Evolutionary conservation across 2,888 invertebrate species (phyloP).

Genomic region (Trichopoda pennipes): DNA sequence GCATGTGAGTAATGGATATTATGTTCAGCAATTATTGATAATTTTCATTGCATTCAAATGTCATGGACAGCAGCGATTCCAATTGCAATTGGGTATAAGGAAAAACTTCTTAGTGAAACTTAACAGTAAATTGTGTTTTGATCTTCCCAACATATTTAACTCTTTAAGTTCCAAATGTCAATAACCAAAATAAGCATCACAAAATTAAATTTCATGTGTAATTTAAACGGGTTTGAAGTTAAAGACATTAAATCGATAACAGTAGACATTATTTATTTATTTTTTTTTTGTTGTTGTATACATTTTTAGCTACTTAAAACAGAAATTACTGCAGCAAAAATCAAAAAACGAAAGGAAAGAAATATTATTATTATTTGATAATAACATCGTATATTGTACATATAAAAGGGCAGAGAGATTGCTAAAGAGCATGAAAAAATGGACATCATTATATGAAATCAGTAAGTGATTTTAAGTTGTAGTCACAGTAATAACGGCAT

Average conservation of each 20-base stretch:
- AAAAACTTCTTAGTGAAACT: no score
- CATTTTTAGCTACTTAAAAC: not conserved
- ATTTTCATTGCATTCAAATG: no score
- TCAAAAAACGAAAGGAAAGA: not conserved
- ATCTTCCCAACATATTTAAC: no score
- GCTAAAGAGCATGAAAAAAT: conserved; percentile 30
- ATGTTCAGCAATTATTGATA: no score
- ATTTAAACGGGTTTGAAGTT: conserved; percentile 5
- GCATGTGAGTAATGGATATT: no score
- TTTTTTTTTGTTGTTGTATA: not conserved
- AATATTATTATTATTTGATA: conserved; percentile 24
- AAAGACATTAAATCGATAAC: conserved; percentile 47
- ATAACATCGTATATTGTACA: conserved; percentile 15
- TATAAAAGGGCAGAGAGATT: not conserved
- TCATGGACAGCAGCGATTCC: no score
- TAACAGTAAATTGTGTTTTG: no score
- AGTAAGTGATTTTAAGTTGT: conserved; percentile 44
- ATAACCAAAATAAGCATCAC: conserved; percentile 16
- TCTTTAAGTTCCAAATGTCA: not conserved
- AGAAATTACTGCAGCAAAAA: not conserved
- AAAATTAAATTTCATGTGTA: conserved; percentile 18
- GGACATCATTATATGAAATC: conserved; percentile 45
- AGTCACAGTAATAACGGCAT: conserved; percentile 7
- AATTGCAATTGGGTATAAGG: no score
- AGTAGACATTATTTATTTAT: conserved; percentile 7